Percentiles rank a stretch among this genome's conserved stretches.
These are phyloP conservation scores for Tragelaphus scriptus DNA, from an alignment of 2,113 vertebrate species.

Conservation along the genomic window DNA sequence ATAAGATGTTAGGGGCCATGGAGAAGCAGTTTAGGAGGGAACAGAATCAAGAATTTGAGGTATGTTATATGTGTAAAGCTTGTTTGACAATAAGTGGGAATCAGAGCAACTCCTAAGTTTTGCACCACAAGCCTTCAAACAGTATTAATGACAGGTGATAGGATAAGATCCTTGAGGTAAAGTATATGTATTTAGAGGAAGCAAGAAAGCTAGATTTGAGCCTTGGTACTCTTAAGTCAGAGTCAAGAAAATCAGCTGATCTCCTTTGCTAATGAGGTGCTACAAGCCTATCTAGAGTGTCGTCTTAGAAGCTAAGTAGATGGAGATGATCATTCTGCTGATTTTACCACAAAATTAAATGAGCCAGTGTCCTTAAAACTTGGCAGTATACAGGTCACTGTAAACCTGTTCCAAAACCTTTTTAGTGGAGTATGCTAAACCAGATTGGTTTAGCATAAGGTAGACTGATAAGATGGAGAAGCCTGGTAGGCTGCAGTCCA, in stretches of 20 bases:
- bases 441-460: not conserved
- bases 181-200: not conserved
- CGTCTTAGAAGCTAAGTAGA: not conserved
- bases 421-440: not conserved
- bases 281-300: not conserved
- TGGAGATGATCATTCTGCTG: not conserved
- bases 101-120: not conserved
- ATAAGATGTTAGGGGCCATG: not conserved
- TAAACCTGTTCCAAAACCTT: not conserved
- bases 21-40: not conserved
- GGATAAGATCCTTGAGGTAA: not conserved
- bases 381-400: not conserved
- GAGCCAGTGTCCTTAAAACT: not conserved
- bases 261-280: not conserved
- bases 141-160: not conserved
- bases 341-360: not conserved
- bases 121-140: not conserved
- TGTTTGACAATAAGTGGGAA: not conserved
- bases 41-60: not conserved
- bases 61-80: not conserved
- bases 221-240: not conserved
- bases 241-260: not conserved
- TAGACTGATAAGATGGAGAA: not conserved
- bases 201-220: not conserved
- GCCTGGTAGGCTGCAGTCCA: too few species aligned